Base-by-base conservation (phyloP, 2,888 invertebrate species). In the Tiliacea citrago region DNA sequence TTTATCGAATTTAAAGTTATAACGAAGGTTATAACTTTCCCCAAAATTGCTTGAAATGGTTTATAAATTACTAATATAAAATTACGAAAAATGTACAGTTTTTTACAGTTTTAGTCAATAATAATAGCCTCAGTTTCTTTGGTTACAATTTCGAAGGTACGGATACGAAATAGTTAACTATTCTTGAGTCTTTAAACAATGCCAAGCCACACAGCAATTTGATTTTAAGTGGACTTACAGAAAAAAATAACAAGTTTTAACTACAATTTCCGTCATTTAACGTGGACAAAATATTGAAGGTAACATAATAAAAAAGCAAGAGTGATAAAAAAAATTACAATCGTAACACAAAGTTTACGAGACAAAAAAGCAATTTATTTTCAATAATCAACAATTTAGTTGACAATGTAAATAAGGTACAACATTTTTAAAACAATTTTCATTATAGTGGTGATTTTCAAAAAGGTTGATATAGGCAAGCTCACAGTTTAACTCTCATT, bases 101-200 rank as follows among this genome's bases (percentile, higher is more conserved):
- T 6, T 21, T 47, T 49, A 39, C 4, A 7, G 1, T 51, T 61
- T 24, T 29, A 51, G 21, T 51, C 0, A 29, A 35, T n/a, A 13
- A 13, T 13, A 58, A 45, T 71, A 39, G 45, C 35, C 24, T 75
- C 35, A 35, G 9, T 51, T 66, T 67, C 1, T 67, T 67, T 58
- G 29, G 29, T 57, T n/a, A 58, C 13, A 67, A 51, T 70, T 70
- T 67, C 10, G 9, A 67, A 42, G 39, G 6, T 24, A 47, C 13
- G 0, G 24, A 39, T 49, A 5, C 3, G 1, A 49, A 39, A 39
- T 39, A 39, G 39, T 62, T 2, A 16, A 65, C 47, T 35, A 47
- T 24, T 65, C 49, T 66, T 70, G 10, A 42, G 5, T 42, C 2
- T 16, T 12, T 24, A 4, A 29, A 67, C 18, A 67, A 47, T 42